Evolutionary conservation across 2,888 invertebrate species (phyloP).

Genomic region (Polydrusus tereticollis): DNA sequence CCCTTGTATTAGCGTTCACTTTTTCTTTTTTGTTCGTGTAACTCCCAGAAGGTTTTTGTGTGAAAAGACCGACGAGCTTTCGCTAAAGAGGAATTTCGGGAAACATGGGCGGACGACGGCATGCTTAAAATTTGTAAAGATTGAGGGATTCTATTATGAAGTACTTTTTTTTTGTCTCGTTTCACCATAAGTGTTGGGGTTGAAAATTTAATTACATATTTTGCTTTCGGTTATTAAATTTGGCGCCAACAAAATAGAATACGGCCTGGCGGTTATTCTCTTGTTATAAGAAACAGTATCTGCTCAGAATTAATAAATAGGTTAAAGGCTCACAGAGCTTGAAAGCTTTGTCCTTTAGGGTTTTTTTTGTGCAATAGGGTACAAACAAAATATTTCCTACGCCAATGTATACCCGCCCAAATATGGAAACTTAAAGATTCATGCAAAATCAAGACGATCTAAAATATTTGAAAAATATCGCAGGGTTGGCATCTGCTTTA

Average conservation of each 20-base stretch:
- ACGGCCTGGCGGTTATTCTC: no score
- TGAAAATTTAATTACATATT: conserved; percentile 12
- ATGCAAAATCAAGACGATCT: conserved; percentile 1
- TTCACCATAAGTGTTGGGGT: not conserved
- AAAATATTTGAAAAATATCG: conserved; percentile 1
- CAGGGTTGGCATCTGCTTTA: not conserved
- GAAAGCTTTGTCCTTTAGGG: no score
- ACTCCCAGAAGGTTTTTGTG: conserved; percentile 15
- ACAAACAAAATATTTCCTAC: no score
- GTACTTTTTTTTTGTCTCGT: not conserved
- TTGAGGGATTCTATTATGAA: not conserved
- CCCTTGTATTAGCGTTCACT: conserved; percentile 19
- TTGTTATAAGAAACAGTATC: no score
- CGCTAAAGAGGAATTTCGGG: conserved; percentile 15
- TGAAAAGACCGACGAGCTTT: conserved; percentile 10
- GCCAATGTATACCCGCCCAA: not conserved
- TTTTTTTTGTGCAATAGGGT: no score
- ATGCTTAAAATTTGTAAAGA: conserved; percentile 8
- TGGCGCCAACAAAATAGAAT: no score
- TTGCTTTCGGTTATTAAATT: no score
- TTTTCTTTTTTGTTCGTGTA: conserved; percentile 17
- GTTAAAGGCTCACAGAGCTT: no score
- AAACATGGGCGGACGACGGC: conserved; percentile 7
- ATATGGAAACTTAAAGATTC: not conserved
- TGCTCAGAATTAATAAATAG: no score